Base-by-base conservation (phyloP, 2,888 invertebrate genomes). In the Drosophila austrosaltans region DNA sequence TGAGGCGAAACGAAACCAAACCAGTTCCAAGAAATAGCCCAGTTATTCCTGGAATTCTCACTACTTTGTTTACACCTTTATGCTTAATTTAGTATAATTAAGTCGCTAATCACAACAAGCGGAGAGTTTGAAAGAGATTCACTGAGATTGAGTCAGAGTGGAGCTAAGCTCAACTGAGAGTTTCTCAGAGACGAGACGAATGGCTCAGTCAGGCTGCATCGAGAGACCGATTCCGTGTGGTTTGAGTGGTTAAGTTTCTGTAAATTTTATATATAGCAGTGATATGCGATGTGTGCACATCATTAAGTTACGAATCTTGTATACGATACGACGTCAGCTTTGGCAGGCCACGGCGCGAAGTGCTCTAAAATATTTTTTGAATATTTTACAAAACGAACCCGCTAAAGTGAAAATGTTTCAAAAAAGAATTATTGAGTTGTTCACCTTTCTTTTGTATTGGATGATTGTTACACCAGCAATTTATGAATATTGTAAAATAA, bases 371-470 rank as follows among this genome's bases (percentile, higher is more conserved):
- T 16, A 48, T 25, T 25, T 25, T 30, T 30, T 4, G 0, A 5
- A 30, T 3, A 30, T 30, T 5, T 5, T 30, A 30, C 30, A 30
- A 30, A 5, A 5, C 30, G 0, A 48, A 25, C 4, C 4, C 6
- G 30, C 30, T 28, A 70, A 62, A 66, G 72, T 60, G 20, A 72
- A 66, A 71, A 88, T 88, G 87, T 87, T 86, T 78, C 87, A 86
- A 57, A 88, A 87, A 79, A 79, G 89, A 67, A 75, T 89, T 69
- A 76, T 87, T 58, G 87, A 88, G 69, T 22, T 88, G 20, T 82
- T 82, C 42, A 76, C 81, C 36, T 65, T 87, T 10, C 64, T 87
- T 12, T 75, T 84, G 10, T 88, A 81, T 63, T 88, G 89, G 89
- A 68, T 87, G 75, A 75, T 86, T 2, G 32, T 87, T 10, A 77